A percentile compares a stretch with the other conserved stretches of the same genome.
Evolutionary conservation across 2,113 vertebrate genomes (phyloP).

Genomic region (Syngnathus scovelli): DNA sequence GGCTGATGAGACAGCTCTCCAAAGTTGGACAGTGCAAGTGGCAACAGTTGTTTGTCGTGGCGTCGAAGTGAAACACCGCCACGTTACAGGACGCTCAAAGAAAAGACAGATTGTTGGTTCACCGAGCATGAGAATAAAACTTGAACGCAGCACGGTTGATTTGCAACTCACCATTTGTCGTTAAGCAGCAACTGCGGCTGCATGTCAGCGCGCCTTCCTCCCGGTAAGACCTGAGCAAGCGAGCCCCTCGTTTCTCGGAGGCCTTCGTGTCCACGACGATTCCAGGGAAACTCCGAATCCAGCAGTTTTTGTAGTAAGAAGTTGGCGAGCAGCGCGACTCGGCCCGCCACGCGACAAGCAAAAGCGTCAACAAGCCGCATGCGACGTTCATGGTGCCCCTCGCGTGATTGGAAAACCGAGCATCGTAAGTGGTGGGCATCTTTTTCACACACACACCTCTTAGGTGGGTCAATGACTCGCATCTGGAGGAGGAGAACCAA

Average conservation of each 20-base stretch:
- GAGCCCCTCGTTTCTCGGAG: conserved; percentile 81
- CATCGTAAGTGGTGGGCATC: conserved; percentile 20
- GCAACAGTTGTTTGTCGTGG: conserved; percentile 77
- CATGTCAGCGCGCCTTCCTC: conserved; percentile 80
- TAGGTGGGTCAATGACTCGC: conserved; percentile 41
- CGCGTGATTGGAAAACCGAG: conserved; percentile 37
- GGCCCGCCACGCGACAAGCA: conserved; percentile 51
- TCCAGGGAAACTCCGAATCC: conserved; percentile 87
- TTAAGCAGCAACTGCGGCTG: conserved; percentile 83
- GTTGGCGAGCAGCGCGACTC: conserved; percentile 78
- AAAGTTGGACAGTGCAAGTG: conserved; percentile 83
- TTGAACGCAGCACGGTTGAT: not conserved
- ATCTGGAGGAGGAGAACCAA: conserved; percentile 48
- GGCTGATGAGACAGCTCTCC: conserved; percentile 83
- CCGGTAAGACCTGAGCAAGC: conserved; percentile 71
- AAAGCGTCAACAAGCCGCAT: conserved; percentile 63
- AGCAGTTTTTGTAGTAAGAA: conserved; percentile 84
- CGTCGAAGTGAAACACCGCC: conserved; percentile 84
- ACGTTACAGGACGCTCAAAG: conserved; percentile 85
- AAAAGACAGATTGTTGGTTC: not conserved
- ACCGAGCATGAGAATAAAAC: not conserved
- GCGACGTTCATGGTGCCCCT: conserved; percentile 72
- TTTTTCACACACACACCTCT: conserved; percentile 1
- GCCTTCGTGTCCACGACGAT: conserved; percentile 77
- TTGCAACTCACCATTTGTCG: conserved; percentile 66